Evolutionary conservation across 2,797 vertebrate genomes (phyloP), one percentile per base, ranked within the genome.

Genomic region (Ptychadena robeensis): DNA sequence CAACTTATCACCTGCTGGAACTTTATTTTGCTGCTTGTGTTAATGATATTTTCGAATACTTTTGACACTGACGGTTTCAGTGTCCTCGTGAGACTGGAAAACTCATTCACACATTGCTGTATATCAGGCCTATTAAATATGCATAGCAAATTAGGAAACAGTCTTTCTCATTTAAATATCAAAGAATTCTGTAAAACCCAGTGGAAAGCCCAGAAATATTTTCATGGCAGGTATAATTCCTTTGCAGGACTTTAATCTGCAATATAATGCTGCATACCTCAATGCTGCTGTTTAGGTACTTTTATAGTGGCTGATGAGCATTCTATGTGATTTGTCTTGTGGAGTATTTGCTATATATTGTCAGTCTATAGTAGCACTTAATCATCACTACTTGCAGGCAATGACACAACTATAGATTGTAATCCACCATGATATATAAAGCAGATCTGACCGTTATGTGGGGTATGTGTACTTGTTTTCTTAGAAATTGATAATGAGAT

Each of bases 141-240:
- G 65, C 73, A 76, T 57, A 61, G 34, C 73, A 82, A 82, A 82
- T 76, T 76, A 82, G 81, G 35, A 82, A 35, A 9, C 10, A 22
- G 7, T 28, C 10, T 28, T 73, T 81, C 68, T 68, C 40, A 82
- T 82, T 82, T 70, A 70, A 76, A 76, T 82, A 76, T 82, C 65
- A 77, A 82, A 76, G 53, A 34, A 44, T 74, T 4, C 27, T 65
- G 34, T 59, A 64, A 82, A 59, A 30, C 32, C 80, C 72, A 82
- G 44, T 59, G 71, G 44, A 74, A 74, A 48, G 61, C 71, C 25
- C 10, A 82, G 38, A 61, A 40, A 63, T 71, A 38, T 63, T 71
- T 70, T 28, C 40, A 69, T 80, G 66, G 14, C 78, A 59, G 44
- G 35, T 32, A 65, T 38, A 64, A 32, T 32, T 40, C 31, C 2